Percentiles rank a stretch among this genome's conserved stretches.
Conservation (phyloP, 1,140 invertebrate genomes). For the Hyposmocoma kahamanoa region DNA sequence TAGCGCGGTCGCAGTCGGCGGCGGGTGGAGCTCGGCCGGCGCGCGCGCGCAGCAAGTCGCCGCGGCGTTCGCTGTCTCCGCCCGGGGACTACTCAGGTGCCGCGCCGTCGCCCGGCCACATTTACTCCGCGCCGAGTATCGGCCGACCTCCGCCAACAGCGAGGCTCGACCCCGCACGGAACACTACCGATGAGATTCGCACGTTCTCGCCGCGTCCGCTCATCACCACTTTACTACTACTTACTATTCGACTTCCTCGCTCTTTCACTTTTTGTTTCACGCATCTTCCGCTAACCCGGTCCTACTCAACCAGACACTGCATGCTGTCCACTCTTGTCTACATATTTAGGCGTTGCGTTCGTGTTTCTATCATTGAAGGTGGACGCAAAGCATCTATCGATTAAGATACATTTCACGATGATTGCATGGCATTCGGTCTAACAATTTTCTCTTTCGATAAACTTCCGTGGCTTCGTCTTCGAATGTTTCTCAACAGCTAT, state of each 20-base stretch:
- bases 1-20: slow-evolving; percentile 81
- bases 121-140: not conserved
- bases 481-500: too few relatives aligned
- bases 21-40: slow-evolving; percentile 80
- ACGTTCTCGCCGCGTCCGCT: slow-evolving; percentile 46
- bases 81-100: slow-evolving; percentile 74
- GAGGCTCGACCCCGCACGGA: slow-evolving; percentile 64
- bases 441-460: slow-evolving; percentile 32
- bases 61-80: slow-evolving; percentile 82
- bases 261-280: slow-evolving; percentile 56
- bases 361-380: slow-evolving; percentile 6
- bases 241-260: slow-evolving; percentile 57
- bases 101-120: slow-evolving; percentile 6
- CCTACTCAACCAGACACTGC: slow-evolving; percentile 50
- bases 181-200: slow-evolving; percentile 53
- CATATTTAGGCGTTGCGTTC: slow-evolving; percentile 20
- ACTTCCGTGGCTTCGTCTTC: slow-evolving; percentile 14
- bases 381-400: not conserved
- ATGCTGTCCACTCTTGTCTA: slow-evolving; percentile 43
- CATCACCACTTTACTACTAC: slow-evolving; percentile 68
- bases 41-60: slow-evolving; percentile 78
- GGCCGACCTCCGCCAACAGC: slow-evolving; percentile 14
- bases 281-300: slow-evolving; percentile 55
- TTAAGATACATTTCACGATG: slow-evolving; percentile 13
- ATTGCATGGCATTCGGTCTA: slow-evolving; percentile 39